Evolutionary conservation across 1,140 invertebrate species (phyloP).

Genomic region (Oppia nitens): DNA sequence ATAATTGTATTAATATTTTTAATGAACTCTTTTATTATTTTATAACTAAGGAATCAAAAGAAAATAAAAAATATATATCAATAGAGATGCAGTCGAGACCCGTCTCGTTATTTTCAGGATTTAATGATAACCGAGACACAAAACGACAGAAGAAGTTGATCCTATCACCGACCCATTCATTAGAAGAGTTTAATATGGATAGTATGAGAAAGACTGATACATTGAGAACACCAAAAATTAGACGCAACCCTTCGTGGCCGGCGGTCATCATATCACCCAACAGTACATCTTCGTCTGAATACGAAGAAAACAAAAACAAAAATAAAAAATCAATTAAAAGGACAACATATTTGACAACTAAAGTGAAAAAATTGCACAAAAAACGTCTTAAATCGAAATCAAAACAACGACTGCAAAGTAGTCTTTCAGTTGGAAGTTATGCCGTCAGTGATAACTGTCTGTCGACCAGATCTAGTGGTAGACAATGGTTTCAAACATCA

Average conservation of each 20-base stretch:
- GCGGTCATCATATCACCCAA: background rate
- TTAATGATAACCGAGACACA: background rate
- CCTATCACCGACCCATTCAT: background rate
- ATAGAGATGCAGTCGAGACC: background rate
- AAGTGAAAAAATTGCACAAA: background rate
- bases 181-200: background rate
- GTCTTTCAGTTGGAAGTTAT: background rate
- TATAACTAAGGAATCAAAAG: no score
- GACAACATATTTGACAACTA: background rate
- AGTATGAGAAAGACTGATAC: background rate
- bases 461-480: background rate
- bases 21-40: no score
- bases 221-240: background rate
- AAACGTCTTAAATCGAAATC: background rate
- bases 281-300: constrained; percentile 3
- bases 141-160: background rate
- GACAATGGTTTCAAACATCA: background rate
- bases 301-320: background rate
- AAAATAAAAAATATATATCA: no score
- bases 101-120: background rate
- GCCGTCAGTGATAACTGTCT: background rate
- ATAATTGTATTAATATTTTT: no score
- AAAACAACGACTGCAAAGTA: background rate
- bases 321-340: background rate
- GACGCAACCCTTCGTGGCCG: constrained; percentile 9